A percentile compares a stretch with the other conserved stretches of the same genome.
phyloP scores from a whole-genome alignment of 2,888 invertebrate genomes.

The Hypomecis punctinalis region DNA sequence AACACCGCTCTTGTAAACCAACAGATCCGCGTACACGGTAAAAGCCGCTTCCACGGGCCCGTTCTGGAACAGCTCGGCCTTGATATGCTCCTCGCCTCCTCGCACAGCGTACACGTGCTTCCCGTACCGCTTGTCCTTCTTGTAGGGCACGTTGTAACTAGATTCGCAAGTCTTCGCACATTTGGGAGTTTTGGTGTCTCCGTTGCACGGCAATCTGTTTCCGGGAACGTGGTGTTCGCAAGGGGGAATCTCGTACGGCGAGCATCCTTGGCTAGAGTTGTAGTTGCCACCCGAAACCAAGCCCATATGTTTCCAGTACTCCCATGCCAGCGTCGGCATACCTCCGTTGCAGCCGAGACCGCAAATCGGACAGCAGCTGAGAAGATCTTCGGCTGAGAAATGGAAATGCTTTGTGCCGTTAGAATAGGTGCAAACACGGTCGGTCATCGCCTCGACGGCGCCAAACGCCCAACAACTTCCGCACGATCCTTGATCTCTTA shows the following conservation, averaged over 20 bases:
- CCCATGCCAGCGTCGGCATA: conserved; percentile 92
- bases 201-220: conserved; percentile 88
- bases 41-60: conserved; percentile 97
- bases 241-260: conserved; percentile 93
- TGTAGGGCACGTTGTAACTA: conserved; percentile 88
- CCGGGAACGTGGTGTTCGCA: conserved; percentile 97
- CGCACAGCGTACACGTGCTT: conserved; percentile 86
- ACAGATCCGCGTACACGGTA: conserved; percentile 93
- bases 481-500: conserved; percentile 95
- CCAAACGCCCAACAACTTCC: conserved; percentile 98
- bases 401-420: conserved; percentile 89
- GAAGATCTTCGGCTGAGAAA: conserved; percentile 93
- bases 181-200: conserved; percentile 90
- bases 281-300: conserved; percentile 95
- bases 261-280: conserved; percentile 92
- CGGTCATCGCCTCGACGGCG: conserved; percentile 96
- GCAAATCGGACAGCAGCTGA: conserved; percentile 92
- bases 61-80: conserved; percentile 92
- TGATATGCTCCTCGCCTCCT: conserved; percentile 88
- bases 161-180: conserved; percentile 89
- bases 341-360: conserved; percentile 95
- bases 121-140: conserved; percentile 91
- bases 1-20: conserved; percentile 92
- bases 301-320: conserved; percentile 93
- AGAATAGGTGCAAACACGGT: conserved; percentile 93